Evolutionary conservation across 2,888 invertebrate genomes (phyloP).

Genomic region (Chromoteleia sp.): DNA sequence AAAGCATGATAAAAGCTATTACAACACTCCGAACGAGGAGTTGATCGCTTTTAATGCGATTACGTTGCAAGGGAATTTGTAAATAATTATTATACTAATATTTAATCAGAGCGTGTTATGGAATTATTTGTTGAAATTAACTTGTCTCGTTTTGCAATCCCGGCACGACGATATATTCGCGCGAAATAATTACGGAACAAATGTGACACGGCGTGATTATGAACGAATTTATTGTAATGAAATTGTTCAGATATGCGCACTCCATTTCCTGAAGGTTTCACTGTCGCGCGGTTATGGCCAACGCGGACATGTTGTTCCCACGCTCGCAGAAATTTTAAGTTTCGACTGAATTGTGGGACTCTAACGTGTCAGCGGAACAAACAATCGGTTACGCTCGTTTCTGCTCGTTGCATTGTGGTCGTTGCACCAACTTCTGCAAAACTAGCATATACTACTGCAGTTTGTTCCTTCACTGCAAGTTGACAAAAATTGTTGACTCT

Average conservation of each 20-base stretch:
- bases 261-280: slow-evolving; percentile 26
- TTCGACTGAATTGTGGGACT: slow-evolving; percentile 31
- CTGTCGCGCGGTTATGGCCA: slow-evolving; percentile 27
- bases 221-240: slow-evolving; percentile 26
- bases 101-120: too few relatives aligned
- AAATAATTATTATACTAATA: not conserved
- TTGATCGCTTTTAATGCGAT: too few relatives aligned
- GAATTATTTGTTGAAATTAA: not conserved
- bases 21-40: too few relatives aligned
- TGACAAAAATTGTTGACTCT: slow-evolving; percentile 36
- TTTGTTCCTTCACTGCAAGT: slow-evolving; percentile 14
- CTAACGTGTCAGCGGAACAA: slow-evolving; percentile 39
- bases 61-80: too few relatives aligned
- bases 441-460: slow-evolving; percentile 35
- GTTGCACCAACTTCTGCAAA: slow-evolving; percentile 41
- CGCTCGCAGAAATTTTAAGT: slow-evolving; percentile 35
- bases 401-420: slow-evolving; percentile 9
- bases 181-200: slow-evolving; percentile 6
- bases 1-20: too few relatives aligned
- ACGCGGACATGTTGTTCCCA: not conserved
- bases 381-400: slow-evolving; percentile 32
- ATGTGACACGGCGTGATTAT: not conserved
- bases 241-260: slow-evolving; percentile 34
- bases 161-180: not conserved
- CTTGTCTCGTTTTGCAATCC: not conserved